These are phyloP conservation scores for Podiceps cristatus DNA, from an alignment of 2,113 vertebrate genomes.

Conservation along the genomic window DNA sequence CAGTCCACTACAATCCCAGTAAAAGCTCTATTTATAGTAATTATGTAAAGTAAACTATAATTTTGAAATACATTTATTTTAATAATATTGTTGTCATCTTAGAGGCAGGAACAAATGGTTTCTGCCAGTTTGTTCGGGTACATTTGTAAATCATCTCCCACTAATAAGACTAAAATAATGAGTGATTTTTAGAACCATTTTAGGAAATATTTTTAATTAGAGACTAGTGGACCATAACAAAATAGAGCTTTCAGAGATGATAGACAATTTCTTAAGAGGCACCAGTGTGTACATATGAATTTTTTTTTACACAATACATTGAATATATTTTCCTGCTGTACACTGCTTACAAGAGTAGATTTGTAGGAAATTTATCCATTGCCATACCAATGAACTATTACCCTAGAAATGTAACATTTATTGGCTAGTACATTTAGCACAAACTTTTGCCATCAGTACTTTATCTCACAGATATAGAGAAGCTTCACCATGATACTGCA, in stretches of 20 bases:
- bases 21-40: not conserved
- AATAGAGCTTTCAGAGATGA: not conserved
- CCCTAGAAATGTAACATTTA: not conserved
- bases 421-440: not conserved
- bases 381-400: not conserved
- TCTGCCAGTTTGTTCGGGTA: not conserved
- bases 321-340: not conserved
- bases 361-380: not conserved
- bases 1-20: not conserved
- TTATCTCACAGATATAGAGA: not conserved
- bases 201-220: constrained; percentile 10
- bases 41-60: not conserved
- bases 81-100: not conserved
- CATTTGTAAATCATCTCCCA: not conserved
- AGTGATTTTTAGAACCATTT: not conserved
- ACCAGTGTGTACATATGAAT: not conserved
- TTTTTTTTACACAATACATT: not conserved
- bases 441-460: not conserved
- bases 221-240: not conserved
- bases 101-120: not conserved
- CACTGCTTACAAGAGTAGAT: not conserved
- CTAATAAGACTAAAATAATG: constrained; percentile 5
- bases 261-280: not conserved
- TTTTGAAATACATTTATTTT: not conserved
- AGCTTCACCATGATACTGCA: not conserved